Percentiles rank a stretch among this genome's conserved stretches.
phyloP scores from a whole-genome alignment of 2,888 invertebrate genomes.

The Leucophenga montana region DNA sequence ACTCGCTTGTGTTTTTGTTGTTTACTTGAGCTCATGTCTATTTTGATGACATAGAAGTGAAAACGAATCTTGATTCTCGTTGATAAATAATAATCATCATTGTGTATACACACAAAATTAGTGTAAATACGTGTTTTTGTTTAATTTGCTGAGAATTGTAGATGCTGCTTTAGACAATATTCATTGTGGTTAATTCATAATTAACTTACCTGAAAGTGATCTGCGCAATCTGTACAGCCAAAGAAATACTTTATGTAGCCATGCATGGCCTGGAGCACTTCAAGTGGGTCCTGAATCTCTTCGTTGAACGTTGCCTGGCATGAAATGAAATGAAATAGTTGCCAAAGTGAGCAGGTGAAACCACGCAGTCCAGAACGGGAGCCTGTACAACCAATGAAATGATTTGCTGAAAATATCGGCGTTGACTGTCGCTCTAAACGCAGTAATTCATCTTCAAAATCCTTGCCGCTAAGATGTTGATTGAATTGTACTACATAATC shows the following conservation, averaged over 20 bases:
- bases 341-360: constrained; percentile 97
- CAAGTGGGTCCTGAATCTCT: constrained; percentile 76
- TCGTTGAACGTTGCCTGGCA: constrained; percentile 79
- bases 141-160: not conserved
- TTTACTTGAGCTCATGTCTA: not conserved
- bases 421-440: constrained; percentile 75
- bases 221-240: constrained; percentile 91
- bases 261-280: constrained; percentile 86
- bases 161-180: not conserved
- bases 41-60: constrained; percentile 14
- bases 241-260: constrained; percentile 94
- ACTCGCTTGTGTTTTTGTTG: not conserved
- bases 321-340: constrained; percentile 91
- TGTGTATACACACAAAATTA: not conserved
- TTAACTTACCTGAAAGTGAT: constrained; percentile 83
- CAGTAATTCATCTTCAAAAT: constrained; percentile 76
- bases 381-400: constrained; percentile 89
- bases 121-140: not conserved
- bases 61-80: not conserved
- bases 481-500: constrained; percentile 75
- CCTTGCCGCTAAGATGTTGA: constrained; percentile 76
- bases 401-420: constrained; percentile 74
- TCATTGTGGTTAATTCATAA: not conserved
- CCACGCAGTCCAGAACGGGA: constrained; percentile 83
- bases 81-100: not conserved